These are phyloP conservation scores for Chaetogeoica ovagalla DNA, from an alignment of 2,888 invertebrate genomes.

Conservation along the genomic window DNA sequence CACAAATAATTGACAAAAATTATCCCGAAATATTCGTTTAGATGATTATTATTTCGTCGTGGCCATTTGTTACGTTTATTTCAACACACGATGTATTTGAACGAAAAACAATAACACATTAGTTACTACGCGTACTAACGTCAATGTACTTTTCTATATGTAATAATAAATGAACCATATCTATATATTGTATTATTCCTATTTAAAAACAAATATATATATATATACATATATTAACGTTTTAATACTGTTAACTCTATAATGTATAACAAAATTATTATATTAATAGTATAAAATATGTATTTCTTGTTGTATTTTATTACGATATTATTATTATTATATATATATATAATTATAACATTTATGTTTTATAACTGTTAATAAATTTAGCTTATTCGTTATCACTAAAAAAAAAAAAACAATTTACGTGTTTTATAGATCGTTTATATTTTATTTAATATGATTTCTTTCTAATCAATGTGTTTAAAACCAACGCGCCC, in stretches of 20 bases:
- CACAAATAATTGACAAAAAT: too few relatives aligned
- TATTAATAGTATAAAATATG: neutral
- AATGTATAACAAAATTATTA: neutral
- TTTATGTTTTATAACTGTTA: slow-evolving; percentile 11
- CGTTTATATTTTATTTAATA: too few relatives aligned
- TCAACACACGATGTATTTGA: neutral
- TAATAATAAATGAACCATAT: slow-evolving; percentile 30
- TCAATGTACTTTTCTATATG: too few relatives aligned
- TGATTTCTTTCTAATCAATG: too few relatives aligned
- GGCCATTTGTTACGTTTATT: too few relatives aligned
- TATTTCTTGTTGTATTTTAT: slow-evolving; percentile 17
- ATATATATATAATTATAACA: slow-evolving; percentile 10
- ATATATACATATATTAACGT: neutral
- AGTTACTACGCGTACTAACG: neutral
- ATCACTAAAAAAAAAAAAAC: slow-evolving; percentile 21
- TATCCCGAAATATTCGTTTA: too few relatives aligned
- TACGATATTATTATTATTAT: slow-evolving; percentile 3
- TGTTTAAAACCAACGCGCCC: too few relatives aligned
- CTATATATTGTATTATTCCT: neutral
- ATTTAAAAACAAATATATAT: slow-evolving; percentile 35
- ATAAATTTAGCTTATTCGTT: slow-evolving; percentile 32
- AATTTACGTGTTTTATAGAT: neutral
- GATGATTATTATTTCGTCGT: too few relatives aligned
- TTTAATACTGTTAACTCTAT: slow-evolving; percentile 24
- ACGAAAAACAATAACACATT: neutral